Evolutionary conservation across 2,113 vertebrate species (phyloP).

Genomic region (Solenodon paradoxus): DNA sequence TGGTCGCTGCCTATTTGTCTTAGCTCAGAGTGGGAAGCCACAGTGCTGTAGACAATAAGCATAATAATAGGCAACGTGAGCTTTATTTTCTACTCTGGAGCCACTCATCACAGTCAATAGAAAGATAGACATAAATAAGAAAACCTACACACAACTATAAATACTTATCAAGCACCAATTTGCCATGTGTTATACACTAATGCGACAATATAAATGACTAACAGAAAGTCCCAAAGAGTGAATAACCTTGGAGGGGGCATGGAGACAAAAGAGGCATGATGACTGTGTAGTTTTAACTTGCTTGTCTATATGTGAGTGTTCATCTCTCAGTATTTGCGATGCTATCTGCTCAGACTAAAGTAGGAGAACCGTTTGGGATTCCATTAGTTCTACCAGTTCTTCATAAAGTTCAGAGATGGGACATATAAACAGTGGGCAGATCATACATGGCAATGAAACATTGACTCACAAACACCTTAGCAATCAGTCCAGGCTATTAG

Average conservation of each 20-base stretch:
- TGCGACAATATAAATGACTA: neutral
- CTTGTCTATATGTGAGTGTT: neutral
- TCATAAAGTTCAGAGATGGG: neutral
- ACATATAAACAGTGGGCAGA: neutral
- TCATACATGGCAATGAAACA: neutral
- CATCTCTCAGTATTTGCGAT: neutral
- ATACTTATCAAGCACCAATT: neutral
- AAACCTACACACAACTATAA: neutral
- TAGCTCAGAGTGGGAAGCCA: neutral
- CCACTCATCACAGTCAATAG: neutral
- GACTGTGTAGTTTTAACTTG: neutral
- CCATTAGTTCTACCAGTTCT: neutral
- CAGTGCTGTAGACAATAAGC: neutral
- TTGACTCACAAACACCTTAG: neutral
- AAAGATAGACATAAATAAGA: neutral
- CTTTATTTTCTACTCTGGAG: neutral
- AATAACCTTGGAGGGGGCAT: neutral
- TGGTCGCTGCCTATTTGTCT: neutral
- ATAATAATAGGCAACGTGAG: neutral
- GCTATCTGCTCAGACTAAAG: neutral
- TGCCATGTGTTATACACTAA: neutral
- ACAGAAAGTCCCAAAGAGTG: neutral
- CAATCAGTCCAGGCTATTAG: neutral
- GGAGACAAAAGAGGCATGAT: neutral
- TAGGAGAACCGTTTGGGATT: neutral